These are phyloP conservation scores for Achlya flavicornis DNA, from an alignment of 2,888 invertebrate species.

Conservation along the genomic window DNA sequence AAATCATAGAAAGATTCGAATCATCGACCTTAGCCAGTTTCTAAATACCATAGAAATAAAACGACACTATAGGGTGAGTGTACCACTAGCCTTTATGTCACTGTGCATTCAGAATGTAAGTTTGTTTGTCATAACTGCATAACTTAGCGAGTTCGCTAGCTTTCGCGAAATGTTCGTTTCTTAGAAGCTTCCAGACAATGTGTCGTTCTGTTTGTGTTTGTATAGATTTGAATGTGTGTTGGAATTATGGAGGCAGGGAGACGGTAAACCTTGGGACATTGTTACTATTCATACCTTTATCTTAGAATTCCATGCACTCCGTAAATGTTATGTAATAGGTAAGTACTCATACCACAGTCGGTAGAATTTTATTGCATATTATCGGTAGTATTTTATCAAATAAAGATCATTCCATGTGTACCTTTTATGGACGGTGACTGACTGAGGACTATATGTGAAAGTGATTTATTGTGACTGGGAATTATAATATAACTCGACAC, in stretches of 20 bases:
- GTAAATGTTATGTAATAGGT: not conserved
- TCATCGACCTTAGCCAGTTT: too few species aligned
- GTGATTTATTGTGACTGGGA: too few species aligned
- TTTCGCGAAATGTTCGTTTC: conserved; percentile 32
- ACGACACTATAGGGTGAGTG: not conserved
- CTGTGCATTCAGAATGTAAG: conserved; percentile 18
- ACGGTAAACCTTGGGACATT: not conserved
- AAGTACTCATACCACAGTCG: too few species aligned
- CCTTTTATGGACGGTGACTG: too few species aligned
- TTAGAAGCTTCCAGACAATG: conserved; percentile 31
- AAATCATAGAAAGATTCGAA: too few species aligned
- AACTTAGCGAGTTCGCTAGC: conserved; percentile 30
- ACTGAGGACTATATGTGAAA: too few species aligned
- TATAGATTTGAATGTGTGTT: not conserved
- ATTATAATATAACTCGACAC: too few species aligned
- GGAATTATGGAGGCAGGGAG: not conserved
- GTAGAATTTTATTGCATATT: too few species aligned
- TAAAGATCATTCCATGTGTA: too few species aligned
- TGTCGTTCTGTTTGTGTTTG: conserved; percentile 23
- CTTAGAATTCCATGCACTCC: not conserved
- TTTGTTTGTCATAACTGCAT: conserved; percentile 36
- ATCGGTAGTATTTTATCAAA: too few species aligned
- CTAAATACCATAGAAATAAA: not conserved
- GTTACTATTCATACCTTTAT: conserved; percentile 3
- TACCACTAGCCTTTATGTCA: not conserved